Evolutionary conservation across 2,113 vertebrate genomes (phyloP).

Genomic region (Phasianus colchicus): DNA sequence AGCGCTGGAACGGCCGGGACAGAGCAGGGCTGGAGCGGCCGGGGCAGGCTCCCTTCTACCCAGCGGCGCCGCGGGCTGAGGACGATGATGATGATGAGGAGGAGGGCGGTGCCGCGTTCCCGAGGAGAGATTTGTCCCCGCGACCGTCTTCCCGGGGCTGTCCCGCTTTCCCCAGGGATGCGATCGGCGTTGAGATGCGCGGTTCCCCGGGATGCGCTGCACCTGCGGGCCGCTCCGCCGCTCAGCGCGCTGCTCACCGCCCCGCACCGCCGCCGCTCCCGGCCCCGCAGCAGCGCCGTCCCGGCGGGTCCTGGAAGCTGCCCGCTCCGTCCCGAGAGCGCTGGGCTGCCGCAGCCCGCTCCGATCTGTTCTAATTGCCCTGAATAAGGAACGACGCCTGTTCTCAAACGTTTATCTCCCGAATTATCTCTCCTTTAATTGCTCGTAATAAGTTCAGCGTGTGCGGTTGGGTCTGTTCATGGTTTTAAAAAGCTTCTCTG

Average conservation of each 20-base stretch:
- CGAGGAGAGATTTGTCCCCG: constrained; percentile 6
- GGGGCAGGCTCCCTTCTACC: neutral
- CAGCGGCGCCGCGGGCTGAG: neutral
- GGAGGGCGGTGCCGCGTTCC: constrained; percentile 21
- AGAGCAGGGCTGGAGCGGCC: neutral
- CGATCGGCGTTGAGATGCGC: no score
- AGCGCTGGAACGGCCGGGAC: neutral
- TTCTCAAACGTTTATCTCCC: constrained; percentile 49
- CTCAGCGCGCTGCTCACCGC: neutral
- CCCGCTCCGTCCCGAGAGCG: neutral
- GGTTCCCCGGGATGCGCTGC: neutral
- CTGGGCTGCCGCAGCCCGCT: neutral
- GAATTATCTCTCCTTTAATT: constrained; percentile 52
- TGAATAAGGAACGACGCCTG: constrained; percentile 42
- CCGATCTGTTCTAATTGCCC: neutral
- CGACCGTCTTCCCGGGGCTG: neutral
- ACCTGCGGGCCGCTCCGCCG: constrained; percentile 23
- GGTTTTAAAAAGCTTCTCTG: neutral
- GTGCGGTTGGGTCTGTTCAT: neutral
- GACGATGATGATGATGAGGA: neutral
- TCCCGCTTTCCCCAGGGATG: neutral
- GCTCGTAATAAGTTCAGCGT: constrained; percentile 6
- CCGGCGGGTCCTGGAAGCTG: neutral
- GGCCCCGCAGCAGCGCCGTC: no score
- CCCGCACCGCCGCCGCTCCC: neutral